Percentiles rank a stretch among this genome's conserved stretches.
Conservation (phyloP, 2,113 vertebrate species). For the Xenus cinereus region DNA sequence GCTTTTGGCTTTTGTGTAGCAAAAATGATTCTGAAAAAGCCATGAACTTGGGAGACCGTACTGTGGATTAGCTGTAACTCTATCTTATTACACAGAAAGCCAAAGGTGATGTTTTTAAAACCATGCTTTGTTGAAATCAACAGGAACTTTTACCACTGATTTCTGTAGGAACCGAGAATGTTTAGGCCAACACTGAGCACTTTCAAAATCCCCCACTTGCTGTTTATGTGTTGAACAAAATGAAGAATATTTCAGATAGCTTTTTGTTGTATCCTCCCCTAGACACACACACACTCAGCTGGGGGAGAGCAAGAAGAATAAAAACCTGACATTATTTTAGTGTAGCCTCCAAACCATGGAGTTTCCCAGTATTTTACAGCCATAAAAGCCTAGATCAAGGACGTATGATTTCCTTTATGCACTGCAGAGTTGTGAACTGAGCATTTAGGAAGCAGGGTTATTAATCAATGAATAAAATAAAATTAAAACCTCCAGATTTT, state of each 20-base stretch:
- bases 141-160: not conserved
- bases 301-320: not conserved
- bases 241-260: not conserved
- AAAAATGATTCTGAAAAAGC: not conserved
- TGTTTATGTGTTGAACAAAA: slow-evolving; percentile 10
- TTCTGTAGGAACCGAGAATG: not conserved
- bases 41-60: not conserved
- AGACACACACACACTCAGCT: not conserved
- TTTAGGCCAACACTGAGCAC: not conserved
- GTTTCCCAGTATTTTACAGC: not conserved
- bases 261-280: not conserved
- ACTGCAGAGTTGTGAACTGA: not conserved
- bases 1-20: not conserved
- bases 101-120: not conserved
- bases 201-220: not conserved
- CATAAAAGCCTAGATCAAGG: not conserved
- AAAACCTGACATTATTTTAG: not conserved
- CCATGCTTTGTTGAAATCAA: not conserved
- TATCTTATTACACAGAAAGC: not conserved
- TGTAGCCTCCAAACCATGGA: not conserved
- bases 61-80: not conserved
- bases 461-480: not conserved
- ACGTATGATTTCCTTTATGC: not conserved
- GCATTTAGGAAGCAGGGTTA: not conserved
- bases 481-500: not conserved